Evolutionary conservation across 2,113 vertebrate genomes (phyloP).

Genomic region (Rattus norvegicus): DNA sequence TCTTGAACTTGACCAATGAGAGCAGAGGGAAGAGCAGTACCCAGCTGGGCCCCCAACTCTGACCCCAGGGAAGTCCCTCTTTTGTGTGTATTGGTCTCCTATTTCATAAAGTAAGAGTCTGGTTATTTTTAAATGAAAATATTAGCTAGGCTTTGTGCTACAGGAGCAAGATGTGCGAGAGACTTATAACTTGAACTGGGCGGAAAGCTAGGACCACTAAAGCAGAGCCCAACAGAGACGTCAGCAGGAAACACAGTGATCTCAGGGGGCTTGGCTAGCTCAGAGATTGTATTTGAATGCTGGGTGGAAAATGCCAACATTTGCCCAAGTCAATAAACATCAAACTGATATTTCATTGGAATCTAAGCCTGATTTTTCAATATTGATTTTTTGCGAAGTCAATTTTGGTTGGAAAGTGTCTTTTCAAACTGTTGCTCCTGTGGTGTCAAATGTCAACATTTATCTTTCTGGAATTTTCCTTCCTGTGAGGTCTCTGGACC

Average conservation of each 20-base stretch:
- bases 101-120: not conserved
- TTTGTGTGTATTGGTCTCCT: not conserved
- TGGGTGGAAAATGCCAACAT: slow-evolving; percentile 75
- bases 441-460: slow-evolving; percentile 72
- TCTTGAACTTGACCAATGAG: too few relatives aligned
- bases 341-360: slow-evolving; percentile 72
- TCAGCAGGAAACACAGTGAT: slow-evolving; percentile 54
- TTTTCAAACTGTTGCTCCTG: slow-evolving; percentile 66
- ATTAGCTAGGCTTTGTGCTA: not conserved
- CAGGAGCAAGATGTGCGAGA: not conserved
- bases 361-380: slow-evolving; percentile 76
- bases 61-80: not conserved
- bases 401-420: slow-evolving; percentile 69
- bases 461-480: slow-evolving; percentile 73
- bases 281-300: slow-evolving; percentile 71
- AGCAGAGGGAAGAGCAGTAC: accelerated
- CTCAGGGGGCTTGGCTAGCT: slow-evolving; percentile 19
- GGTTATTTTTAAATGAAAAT: not conserved
- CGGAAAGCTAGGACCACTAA: not conserved
- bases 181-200: slow-evolving; percentile 32
- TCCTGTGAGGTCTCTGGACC: slow-evolving; percentile 47
- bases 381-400: slow-evolving; percentile 77
- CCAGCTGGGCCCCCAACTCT: not conserved
- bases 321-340: slow-evolving; percentile 79
- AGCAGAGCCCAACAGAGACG: slow-evolving; percentile 55